Evolutionary conservation across 2,113 vertebrate species (phyloP).

Genomic region (Lipophrys pholis): DNA sequence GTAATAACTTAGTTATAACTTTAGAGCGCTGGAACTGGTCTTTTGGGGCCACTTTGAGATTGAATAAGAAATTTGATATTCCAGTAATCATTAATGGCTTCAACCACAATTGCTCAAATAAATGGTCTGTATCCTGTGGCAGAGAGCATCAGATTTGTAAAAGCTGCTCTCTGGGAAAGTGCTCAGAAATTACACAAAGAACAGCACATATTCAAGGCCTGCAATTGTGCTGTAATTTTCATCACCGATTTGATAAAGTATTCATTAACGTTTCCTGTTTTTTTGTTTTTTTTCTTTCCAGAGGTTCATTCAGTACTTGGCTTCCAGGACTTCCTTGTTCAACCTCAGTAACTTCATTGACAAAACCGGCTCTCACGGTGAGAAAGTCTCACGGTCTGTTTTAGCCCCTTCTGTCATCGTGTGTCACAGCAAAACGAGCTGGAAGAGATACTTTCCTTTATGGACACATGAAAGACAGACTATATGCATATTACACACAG

Average conservation of each 20-base stretch:
- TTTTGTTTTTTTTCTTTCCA: slow-evolving; percentile 69
- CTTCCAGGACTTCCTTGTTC: slow-evolving; percentile 97
- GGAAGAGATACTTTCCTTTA: no score
- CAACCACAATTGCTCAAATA: slow-evolving; percentile 5
- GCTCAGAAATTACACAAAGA: not conserved
- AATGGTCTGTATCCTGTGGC: not conserved
- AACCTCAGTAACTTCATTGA: slow-evolving; percentile 99
- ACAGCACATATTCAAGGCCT: not conserved
- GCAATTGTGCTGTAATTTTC: not conserved
- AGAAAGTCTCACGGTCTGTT: slow-evolving; percentile 49
- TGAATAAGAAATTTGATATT: not conserved
- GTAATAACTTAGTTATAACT: no score
- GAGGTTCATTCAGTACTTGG: slow-evolving; percentile 99
- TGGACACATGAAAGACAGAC: no score
- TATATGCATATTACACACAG: no score
- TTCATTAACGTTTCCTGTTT: slow-evolving; percentile 2
- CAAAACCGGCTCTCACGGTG: slow-evolving; percentile 98
- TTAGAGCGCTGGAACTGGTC: no score
- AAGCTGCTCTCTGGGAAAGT: not conserved
- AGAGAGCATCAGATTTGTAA: not conserved
- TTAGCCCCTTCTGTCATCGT: no score
- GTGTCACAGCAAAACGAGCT: no score
- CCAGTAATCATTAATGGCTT: not conserved
- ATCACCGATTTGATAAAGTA: not conserved
- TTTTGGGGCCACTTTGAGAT: slow-evolving; percentile 7